Evolutionary conservation across 2,113 vertebrate species (phyloP), one percentile per base, ranked within the genome.

Genomic region (Sclerurus mexicanus): DNA sequence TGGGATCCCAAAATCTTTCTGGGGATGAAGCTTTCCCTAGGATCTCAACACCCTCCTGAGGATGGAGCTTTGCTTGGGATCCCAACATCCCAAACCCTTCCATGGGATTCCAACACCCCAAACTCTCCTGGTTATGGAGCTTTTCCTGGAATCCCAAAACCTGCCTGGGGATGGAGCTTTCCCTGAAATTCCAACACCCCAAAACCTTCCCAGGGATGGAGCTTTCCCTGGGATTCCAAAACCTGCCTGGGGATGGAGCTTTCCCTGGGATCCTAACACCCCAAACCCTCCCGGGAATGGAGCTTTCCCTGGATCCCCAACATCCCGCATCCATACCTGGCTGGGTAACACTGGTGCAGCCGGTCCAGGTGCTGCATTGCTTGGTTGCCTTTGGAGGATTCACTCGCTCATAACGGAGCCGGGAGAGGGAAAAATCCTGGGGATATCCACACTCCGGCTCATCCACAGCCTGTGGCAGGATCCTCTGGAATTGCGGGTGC

Each of bases 311-410:
- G 14, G 23, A n/a, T 39, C 9, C 33, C 21, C 58, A 6, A 23
- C 20, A 40, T 8, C 33, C 16, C 49, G 14, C 22, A 50, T 6
- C 9, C 17, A 0, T 64, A 96, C 93, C 81, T 73, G 85, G 33
- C n/a, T 13, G 31, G 25, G 49, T 10, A 68, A 77, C 30, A 7
- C 2, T 0, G 0, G 23, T 0, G 0, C 0, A 0, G 53, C 0
- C 0, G 4, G 31, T 58, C 68, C 11, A 1, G 10, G 7, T 4
- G 30, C 5, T 1, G 0, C 1, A 2, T 19, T 56, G 64, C 31
- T 5, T 2, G 27, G 87, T 16, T 2, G 18, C 27, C 23, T 49
- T 49, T 0, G 31, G 42, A 33, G 20, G 18, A 30, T 87, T 95
- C 60, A 74, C 87, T 56, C 52, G 77, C 66, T 74, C 67, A 0